Evolutionary conservation across 2,888 invertebrate genomes (phyloP).

Genomic region (Maniola hyperantus): DNA sequence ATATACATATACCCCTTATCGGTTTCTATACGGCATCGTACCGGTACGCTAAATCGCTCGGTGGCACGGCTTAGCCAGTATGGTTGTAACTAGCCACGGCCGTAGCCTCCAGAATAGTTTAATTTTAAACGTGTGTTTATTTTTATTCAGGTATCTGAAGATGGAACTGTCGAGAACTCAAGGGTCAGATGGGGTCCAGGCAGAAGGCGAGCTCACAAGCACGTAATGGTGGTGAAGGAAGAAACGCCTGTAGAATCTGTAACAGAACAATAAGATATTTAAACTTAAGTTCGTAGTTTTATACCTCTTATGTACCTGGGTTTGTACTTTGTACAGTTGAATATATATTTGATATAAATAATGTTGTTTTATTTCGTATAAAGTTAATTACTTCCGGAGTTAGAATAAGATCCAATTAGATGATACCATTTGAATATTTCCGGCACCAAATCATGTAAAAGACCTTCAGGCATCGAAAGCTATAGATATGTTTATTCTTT

Average conservation of each 20-base stretch:
- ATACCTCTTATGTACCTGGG: constrained; percentile 21
- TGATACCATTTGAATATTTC: background rate
- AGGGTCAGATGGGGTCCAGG: constrained; percentile 32
- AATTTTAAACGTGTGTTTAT: too few relatives aligned
- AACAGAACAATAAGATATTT: constrained; percentile 3
- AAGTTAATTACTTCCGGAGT: background rate
- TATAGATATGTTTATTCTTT: background rate
- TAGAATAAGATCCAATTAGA: background rate
- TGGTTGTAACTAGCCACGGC: too few relatives aligned
- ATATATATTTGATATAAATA: background rate
- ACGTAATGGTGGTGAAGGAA: constrained; percentile 30
- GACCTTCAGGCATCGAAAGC: background rate
- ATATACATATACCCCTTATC: too few relatives aligned
- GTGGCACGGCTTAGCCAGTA: too few relatives aligned
- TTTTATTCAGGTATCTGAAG: constrained; percentile 29
- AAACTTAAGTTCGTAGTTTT: background rate
- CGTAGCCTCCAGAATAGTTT: too few relatives aligned
- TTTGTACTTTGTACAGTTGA: constrained; percentile 9
- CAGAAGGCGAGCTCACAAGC: constrained; percentile 38
- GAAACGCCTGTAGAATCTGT: constrained; percentile 22
- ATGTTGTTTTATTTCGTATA: background rate
- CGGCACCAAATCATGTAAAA: background rate
- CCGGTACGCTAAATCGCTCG: too few relatives aligned
- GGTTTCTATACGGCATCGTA: too few relatives aligned
- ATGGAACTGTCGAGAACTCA: constrained; percentile 27